Base-by-base conservation (phyloP, 2,797 vertebrate genomes). In the Pipistrellus kuhlii region DNA sequence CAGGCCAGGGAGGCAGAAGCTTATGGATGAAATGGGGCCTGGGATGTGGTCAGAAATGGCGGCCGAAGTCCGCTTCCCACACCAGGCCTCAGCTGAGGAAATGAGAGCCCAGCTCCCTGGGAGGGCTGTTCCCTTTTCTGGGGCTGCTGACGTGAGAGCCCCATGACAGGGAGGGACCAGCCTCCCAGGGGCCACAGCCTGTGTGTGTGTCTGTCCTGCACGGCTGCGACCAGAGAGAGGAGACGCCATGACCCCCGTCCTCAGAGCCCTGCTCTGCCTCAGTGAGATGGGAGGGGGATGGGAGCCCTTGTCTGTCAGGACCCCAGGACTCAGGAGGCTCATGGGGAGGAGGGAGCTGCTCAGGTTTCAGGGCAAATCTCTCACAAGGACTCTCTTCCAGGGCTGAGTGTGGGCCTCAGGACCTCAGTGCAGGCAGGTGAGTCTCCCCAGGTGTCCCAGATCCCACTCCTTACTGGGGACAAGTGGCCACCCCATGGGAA, bases 311-410 rank as follows among this genome's bases (percentile, higher is more conserved):
- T 35, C 38, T 72, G 18, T 6, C 3, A 38, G 64, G 55, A n/a
- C 17, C 41, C 30, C 15, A 21, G 64, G 51, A 1, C 9, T 32
- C 30, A 18, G 35, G 53, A 18, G 12, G 20, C 41, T 38, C 41
- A 0, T 0, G 4, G 8, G 77, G 0, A n/a, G 27, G 27, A 5
- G 8, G 23, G 27, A 0, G 21, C 17, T 71, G 30, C 30, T 77
- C 46, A 72, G 53, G 8, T 11, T 8, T 25, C 17, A 15, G 48
- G 32, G 72, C 13, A 2, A 6, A 6, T 12, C 27, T 83, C 85
- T 88, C 78, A 88, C 44, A 20, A 23, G 23, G 30, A 7, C 62
- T 88, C 78, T 92, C 64, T 72, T 71, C 30, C 78, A 94, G 93
- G 93, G 73, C 46, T 89, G 66, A 68, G 35, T 27, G 15, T 64